Base-by-base conservation (phyloP, 2,113 vertebrate genomes). In the Alligator mississippiensis region DNA sequence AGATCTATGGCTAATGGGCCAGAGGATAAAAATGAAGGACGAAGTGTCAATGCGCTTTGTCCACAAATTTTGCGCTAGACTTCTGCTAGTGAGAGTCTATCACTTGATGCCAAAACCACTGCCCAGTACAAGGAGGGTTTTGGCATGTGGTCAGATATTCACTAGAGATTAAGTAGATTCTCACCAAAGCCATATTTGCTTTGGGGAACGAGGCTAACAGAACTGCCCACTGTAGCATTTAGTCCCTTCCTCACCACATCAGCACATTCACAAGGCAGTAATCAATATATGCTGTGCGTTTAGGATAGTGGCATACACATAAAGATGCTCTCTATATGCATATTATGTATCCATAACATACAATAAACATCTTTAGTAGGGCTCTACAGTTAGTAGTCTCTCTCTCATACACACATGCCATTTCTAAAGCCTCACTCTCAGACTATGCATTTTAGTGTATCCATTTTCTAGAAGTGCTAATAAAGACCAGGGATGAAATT, bases 11-110 rank as follows among this genome's bases (percentile, higher is more conserved):
- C 24, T 7, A 15, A 60, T 25, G 0, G 2, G 68, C 19, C 2
- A 38, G 30, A 38, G 0, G 21, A 58, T 54, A 72, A 80, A 58
- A 68, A 47, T 1, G 24, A 68, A 75, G 1, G 5, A 58, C 18
- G 18, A 2, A 11, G 16, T 1, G 15, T 17, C 0, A 0, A 4
- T 55, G 89, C 66, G 70, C 15, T 54, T 62, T 4, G 22, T 70
- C 61, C 89, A 72, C 30, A 91, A 84, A 82, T 6, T 18, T 72
- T 72, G 30, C 61, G 58, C 60, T 4, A 9, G 22, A 60, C 28
- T 22, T 24, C 24, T 0, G 3, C 60, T 91, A 57, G 8, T 54
- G 90, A 25, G 57, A 21, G 30, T 15, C 57, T 24, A 55, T 89
- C 85, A 58, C 66, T 61, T 19, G 72, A 82, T 61, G 84, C n/a